Conservation (phyloP, 2,888 invertebrate genomes). For the Hirtodrosophila cameraria region DNA sequence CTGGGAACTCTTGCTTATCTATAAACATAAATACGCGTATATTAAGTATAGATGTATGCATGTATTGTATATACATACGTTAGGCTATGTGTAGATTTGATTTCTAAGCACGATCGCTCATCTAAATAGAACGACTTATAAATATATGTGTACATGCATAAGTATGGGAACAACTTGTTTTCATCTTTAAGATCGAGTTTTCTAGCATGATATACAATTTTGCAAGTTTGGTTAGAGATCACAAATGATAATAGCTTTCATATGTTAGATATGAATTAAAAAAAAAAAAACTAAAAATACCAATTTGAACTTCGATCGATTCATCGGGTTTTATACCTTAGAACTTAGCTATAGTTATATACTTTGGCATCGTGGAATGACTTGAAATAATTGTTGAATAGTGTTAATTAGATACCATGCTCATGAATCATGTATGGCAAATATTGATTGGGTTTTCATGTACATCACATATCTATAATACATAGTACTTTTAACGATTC, state of each 20-base stretch:
- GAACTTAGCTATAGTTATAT: too few relatives aligned
- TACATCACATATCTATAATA: conserved; percentile 4
- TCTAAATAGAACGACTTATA: conserved; percentile 36
- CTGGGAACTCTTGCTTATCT: conserved; percentile 13
- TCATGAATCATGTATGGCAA: conserved; percentile 42
- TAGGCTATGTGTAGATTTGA: conserved; percentile 5
- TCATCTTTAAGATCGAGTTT: conserved; percentile 8
- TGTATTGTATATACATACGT: background rate
- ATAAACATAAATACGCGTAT: background rate
- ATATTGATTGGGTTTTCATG: conserved; percentile 38
- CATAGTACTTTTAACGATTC: conserved; percentile 4
- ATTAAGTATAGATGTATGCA: too few relatives aligned
- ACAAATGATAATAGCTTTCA: too few relatives aligned
- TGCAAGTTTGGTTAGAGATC: background rate
- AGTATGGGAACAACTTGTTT: conserved; percentile 23
- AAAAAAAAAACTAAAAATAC: conserved; percentile 1
- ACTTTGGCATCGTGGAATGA: conserved; percentile 29
- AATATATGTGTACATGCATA: conserved; percentile 7
- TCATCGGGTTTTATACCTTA: background rate
- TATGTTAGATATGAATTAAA: too few relatives aligned
- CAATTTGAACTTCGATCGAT: background rate
- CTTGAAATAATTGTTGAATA: conserved; percentile 8
- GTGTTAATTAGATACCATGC: conserved; percentile 31
- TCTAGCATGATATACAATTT: conserved; percentile 1
- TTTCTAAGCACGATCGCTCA: conserved; percentile 3